Conservation (phyloP, 2,113 vertebrate species). For the Chloropsis hardwickii region DNA sequence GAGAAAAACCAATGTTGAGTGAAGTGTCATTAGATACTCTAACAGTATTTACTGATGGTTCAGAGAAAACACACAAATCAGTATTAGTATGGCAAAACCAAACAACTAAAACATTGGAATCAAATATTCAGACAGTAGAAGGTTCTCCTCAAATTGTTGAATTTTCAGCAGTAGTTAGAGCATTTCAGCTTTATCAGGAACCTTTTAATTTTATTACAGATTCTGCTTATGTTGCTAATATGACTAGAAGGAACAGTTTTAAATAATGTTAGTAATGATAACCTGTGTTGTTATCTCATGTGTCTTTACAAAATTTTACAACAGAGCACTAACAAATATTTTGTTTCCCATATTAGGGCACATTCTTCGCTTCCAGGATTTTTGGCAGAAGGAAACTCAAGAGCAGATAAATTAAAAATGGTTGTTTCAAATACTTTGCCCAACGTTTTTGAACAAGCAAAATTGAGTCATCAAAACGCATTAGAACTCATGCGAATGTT, state of each 20-base stretch:
- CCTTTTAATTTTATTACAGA: not conserved
- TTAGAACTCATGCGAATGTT: not conserved
- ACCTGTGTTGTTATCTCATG: not conserved
- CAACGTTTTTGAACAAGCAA: not conserved
- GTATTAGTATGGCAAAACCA: too few relatives aligned
- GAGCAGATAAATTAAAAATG: not conserved
- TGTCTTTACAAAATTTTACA: not conserved
- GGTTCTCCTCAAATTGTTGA: too few relatives aligned
- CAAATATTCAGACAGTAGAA: too few relatives aligned
- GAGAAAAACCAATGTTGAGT: too few relatives aligned
- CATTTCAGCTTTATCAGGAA: too few relatives aligned
- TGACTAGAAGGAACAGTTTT: not conserved
- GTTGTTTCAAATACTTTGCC: not conserved
- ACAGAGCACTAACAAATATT: not conserved
- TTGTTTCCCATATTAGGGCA: not conserved
- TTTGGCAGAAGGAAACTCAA: not conserved
- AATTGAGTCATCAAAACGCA: not conserved
- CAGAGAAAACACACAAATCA: too few relatives aligned
- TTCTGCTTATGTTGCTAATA: not conserved
- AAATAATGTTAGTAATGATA: not conserved
- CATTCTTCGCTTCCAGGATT: not conserved
- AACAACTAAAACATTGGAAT: too few relatives aligned
- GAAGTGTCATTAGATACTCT: too few relatives aligned
- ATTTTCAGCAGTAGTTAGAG: too few relatives aligned
- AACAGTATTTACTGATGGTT: too few relatives aligned